These are phyloP conservation scores for Bufotes viridis DNA, from an alignment of 2,797 vertebrate species.

Conservation along the genomic window DNA sequence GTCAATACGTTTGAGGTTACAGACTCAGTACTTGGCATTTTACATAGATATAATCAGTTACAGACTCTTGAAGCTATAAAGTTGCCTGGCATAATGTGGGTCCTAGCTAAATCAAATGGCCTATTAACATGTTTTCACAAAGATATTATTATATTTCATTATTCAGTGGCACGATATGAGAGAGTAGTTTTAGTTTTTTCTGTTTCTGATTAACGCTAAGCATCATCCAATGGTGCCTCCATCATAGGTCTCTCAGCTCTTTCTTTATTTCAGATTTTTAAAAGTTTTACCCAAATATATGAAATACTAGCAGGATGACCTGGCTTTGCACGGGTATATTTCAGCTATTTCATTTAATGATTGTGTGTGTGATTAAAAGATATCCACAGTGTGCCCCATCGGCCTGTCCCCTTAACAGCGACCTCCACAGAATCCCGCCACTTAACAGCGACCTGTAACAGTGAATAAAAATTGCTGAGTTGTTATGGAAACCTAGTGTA, in stretches of 20 bases:
- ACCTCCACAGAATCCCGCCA: too few species aligned
- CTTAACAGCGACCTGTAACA: too few species aligned
- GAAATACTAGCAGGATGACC: neutral
- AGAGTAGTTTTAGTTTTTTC: neutral
- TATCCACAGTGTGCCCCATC: too few species aligned
- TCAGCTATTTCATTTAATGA: too few species aligned
- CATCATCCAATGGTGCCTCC: neutral
- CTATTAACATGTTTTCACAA: neutral
- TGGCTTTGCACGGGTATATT: too few species aligned
- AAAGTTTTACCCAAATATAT: neutral
- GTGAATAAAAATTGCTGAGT: too few species aligned
- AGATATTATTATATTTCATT: neutral
- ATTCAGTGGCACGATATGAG: neutral
- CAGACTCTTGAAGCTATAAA: slow-evolving; percentile 21
- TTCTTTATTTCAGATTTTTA: neutral
- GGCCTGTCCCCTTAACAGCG: too few species aligned
- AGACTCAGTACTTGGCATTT: neutral
- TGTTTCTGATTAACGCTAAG: neutral
- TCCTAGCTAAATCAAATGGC: neutral
- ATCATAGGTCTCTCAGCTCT: neutral
- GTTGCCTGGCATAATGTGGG: slow-evolving; percentile 18
- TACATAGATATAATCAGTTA: slow-evolving; percentile 19
- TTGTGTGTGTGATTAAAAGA: too few species aligned
- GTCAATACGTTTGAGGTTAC: slow-evolving; percentile 18
- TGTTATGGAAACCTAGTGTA: too few species aligned